These are phyloP conservation scores for Theocolax elegans DNA, from an alignment of 1,140 invertebrate genomes.

Conservation along the genomic window DNA sequence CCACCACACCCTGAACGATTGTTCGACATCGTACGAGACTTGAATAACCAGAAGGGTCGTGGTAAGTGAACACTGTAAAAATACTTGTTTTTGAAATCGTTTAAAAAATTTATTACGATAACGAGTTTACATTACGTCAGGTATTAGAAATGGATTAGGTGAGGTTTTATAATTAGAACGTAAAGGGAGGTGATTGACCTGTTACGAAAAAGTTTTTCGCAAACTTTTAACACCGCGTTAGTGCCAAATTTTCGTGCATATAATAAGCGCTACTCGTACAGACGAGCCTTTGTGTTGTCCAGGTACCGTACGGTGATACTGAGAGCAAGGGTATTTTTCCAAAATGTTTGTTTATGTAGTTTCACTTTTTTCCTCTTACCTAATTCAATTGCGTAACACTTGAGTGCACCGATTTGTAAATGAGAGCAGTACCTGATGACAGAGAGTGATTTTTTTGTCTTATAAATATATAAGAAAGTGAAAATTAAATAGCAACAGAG, in stretches of 20 bases:
- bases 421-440: no score
- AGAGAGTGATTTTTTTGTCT: no score
- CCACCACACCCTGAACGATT: conserved; percentile 68
- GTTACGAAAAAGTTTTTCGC: conserved; percentile 42
- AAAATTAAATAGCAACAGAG: no score
- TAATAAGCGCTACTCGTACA: conserved; percentile 21
- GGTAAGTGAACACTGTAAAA: conserved; percentile 67
- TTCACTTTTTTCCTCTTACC: conserved; percentile 8
- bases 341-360: conserved; percentile 21
- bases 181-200: conserved; percentile 33
- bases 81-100: background rate
- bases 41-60: conserved; percentile 82
- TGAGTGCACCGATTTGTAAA: no score
- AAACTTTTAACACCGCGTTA: conserved; percentile 25
- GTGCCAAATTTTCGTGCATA: conserved; percentile 37
- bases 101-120: background rate
- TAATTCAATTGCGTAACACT: conserved; percentile 5
- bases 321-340: conserved; percentile 17
- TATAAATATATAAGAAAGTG: no score
- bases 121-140: conserved; percentile 26
- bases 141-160: conserved; percentile 40
- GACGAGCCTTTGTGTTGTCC: conserved; percentile 25
- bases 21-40: conserved; percentile 78
- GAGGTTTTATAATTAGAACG: conserved; percentile 32
- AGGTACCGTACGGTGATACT: conserved; percentile 21